phyloP scores from a whole-genome alignment of 2,888 invertebrate species.

The Blastobasis lacticolella region DNA sequence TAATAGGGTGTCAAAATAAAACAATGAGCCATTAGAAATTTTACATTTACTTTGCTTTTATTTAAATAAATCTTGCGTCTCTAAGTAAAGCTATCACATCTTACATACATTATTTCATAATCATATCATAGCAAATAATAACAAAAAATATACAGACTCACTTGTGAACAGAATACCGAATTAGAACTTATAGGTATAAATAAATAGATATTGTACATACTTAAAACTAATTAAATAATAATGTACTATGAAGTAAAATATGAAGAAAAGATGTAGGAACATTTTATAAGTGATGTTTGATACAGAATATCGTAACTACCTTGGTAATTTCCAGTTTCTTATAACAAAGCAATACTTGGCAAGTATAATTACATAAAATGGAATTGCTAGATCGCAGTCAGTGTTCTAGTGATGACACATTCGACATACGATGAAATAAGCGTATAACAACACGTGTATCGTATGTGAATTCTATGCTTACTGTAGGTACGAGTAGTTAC shows the following conservation, averaged over 20 bases:
- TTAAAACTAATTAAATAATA: conserved; percentile 35
- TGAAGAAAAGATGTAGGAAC: conserved; percentile 48
- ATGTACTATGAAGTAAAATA: conserved; percentile 29
- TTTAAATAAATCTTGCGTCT: conserved; percentile 66
- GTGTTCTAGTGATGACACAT: neutral
- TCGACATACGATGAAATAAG: neutral
- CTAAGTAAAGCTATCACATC: conserved; percentile 72
- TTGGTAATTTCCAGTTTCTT: conserved; percentile 18
- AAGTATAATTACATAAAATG: conserved; percentile 39
- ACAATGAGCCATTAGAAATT: conserved; percentile 49
- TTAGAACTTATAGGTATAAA: conserved; percentile 39
- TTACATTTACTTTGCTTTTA: conserved; percentile 49
- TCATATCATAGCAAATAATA: conserved; percentile 59
- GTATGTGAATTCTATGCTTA: neutral
- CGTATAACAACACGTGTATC: too few relatives aligned
- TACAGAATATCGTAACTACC: neutral
- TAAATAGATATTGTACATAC: conserved; percentile 42
- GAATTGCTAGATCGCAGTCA: conserved; percentile 25
- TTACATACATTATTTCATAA: conserved; percentile 45
- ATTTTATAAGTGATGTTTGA: conserved; percentile 40
- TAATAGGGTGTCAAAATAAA: conserved; percentile 57
- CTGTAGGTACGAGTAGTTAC: conserved; percentile 1
- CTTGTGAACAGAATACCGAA: conserved; percentile 39
- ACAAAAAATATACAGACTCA: conserved; percentile 61
- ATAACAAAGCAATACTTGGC: conserved; percentile 49